Conservation (phyloP, 2,797 vertebrate species). For the Octomys mimax region DNA sequence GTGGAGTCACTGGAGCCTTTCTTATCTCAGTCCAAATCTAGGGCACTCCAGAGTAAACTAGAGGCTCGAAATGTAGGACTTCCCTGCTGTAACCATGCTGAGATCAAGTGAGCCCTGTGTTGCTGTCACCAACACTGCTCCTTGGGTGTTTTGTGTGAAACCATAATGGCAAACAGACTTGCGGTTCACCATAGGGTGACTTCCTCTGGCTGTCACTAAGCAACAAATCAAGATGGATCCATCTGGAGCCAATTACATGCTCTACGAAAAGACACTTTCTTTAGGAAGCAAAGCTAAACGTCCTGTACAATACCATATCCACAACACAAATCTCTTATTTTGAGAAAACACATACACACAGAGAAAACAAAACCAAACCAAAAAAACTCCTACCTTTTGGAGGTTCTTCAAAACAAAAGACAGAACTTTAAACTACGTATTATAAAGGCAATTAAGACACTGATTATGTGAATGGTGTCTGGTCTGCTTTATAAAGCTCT, state of each 20-base stretch:
- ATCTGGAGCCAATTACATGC: conserved; percentile 72
- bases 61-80: neutral
- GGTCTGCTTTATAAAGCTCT: conserved; percentile 60
- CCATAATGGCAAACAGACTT: conserved; percentile 71
- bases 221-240: conserved; percentile 70
- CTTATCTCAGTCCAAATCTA: conserved; percentile 30
- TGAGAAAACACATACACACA: neutral
- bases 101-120: conserved; percentile 29
- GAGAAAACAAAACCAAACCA: neutral
- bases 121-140: conserved; percentile 25
- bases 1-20: neutral
- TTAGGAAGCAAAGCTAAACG: conserved; percentile 49
- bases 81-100: neutral
- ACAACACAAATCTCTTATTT: conserved; percentile 47
- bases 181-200: conserved; percentile 65
- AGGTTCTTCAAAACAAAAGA: conserved; percentile 40
- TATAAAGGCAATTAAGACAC: neutral
- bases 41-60: conserved; percentile 17
- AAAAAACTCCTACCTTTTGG: neutral
- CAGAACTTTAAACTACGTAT: neutral
- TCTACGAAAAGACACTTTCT: conserved; percentile 56
- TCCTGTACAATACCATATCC: neutral
- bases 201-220: conserved; percentile 69
- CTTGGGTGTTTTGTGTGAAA: conserved; percentile 44
- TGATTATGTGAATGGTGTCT: neutral